Conservation (phyloP, 2,113 vertebrate species). For the Mobula hypostoma region DNA sequence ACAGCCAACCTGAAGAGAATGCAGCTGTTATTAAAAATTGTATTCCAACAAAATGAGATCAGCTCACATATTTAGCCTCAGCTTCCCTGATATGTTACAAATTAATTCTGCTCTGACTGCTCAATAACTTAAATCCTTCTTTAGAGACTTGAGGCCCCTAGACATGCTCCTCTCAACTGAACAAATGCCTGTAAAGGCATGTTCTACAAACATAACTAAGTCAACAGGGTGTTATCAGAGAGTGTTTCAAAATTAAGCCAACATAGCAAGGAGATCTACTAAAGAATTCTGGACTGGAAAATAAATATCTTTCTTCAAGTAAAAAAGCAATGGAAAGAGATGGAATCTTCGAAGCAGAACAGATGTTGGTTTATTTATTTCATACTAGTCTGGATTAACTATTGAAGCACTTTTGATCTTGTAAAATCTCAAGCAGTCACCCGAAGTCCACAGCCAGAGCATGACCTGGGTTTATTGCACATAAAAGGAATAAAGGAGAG, state of each 20-base stretch:
- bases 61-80: constrained; percentile 2
- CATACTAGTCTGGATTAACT: not conserved
- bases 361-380: constrained; percentile 20
- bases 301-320: not conserved
- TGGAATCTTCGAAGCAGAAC: not conserved
- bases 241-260: not conserved
- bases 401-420: not conserved
- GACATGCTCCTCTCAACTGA: not conserved
- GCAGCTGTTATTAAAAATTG: constrained; percentile 30
- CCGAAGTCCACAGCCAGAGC: not conserved
- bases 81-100: constrained; percentile 10
- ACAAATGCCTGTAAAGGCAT: not conserved
- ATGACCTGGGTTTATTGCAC: not conserved
- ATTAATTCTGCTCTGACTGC: constrained; percentile 18
- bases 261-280: not conserved
- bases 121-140: constrained; percentile 8
- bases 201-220: not conserved
- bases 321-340: not conserved
- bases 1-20: not conserved
- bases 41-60: constrained; percentile 1
- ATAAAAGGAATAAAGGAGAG: not conserved
- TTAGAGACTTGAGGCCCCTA: not conserved
- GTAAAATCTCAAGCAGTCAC: not conserved
- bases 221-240: not conserved
- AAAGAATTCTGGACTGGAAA: constrained; percentile 21